Evolutionary conservation across 2,797 vertebrate species (phyloP), one percentile per base, ranked within the genome.

Genomic region (Trachurus trachurus): DNA sequence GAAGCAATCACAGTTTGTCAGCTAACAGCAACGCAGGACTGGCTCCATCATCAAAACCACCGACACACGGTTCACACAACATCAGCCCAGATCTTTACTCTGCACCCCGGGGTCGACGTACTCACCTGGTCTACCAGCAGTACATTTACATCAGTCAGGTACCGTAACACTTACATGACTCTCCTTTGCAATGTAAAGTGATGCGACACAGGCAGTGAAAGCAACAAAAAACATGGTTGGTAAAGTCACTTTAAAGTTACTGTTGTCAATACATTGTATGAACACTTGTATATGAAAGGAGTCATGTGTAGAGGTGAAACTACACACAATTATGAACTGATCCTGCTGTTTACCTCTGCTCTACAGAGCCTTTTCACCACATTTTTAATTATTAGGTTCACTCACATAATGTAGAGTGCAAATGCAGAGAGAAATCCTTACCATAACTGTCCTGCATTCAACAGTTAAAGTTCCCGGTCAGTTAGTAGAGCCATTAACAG

Each of bases 111-210:
- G 95, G 94, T 4, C 85, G 92, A 58, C 92, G 88, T 37, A 95
- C 93, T 6, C 89, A 93, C 57, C 88, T 97, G 80, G 96, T 95
- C 80, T 95, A 92, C 86, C 96, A 97, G 90, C 96, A 97, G 82
- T 96, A 97, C 10, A 21, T 94, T 58, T 97, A 95, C 80, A 88
- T 97, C 39, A 96, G 94, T 74, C 95, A 95, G 92, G 92, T 93
- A 88, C 31, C 19, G 21, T 50, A 13, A 63, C 22, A 54, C 26
- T 3, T 16, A 2, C 5, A 22, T 40, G 4, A 19, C 10, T n/a
- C 73, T 5, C 19, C 0, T 31, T 53, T 59, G 3, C 0, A 9
- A 4, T 39, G 54, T 4, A 59, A 26, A 54, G 15, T 53, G 22
- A 53, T 26, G 52, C 52, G 26, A 26, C 6, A 53, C 22, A 26